Percentiles rank a stretch among this genome's conserved stretches.
phyloP scores from a whole-genome alignment of 2,888 invertebrate species.

The Yponomeuta malinellus region DNA sequence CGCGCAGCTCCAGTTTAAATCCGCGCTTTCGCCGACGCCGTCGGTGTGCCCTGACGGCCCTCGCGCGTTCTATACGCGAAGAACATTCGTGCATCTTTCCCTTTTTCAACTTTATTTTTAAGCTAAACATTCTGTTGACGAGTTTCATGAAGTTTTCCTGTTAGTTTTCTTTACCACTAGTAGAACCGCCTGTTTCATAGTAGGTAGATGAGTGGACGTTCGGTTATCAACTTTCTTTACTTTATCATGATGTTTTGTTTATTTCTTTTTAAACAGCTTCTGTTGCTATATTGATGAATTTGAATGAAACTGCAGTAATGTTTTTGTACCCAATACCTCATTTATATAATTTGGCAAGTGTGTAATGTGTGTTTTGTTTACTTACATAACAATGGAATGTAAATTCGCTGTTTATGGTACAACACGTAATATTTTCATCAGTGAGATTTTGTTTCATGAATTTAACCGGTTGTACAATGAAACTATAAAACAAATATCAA shows the following conservation, averaged over 20 bases:
- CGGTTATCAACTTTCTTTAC: background rate
- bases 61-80: slow-evolving; percentile 15
- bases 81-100: slow-evolving; percentile 10
- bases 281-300: background rate
- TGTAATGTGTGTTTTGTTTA: slow-evolving; percentile 8
- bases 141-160: background rate
- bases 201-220: background rate
- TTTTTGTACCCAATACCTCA: background rate
- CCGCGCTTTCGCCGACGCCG: slow-evolving; percentile 42
- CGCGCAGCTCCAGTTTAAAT: slow-evolving; percentile 58
- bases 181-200: background rate
- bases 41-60: slow-evolving; percentile 23
- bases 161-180: background rate
- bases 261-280: background rate
- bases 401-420: background rate
- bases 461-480: slow-evolving; percentile 19
- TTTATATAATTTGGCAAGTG: slow-evolving; percentile 3
- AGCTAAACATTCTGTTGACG: background rate
- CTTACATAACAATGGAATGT: slow-evolving; percentile 8
- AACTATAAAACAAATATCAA: background rate
- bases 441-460: slow-evolving; percentile 23
- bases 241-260: slow-evolving; percentile 3
- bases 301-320: background rate
- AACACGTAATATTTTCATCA: slow-evolving; percentile 21
- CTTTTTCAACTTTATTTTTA: slow-evolving; percentile 23